Base-by-base conservation (phyloP, 2,888 invertebrate species). In the Caenorhabditis panamensis region DNA sequence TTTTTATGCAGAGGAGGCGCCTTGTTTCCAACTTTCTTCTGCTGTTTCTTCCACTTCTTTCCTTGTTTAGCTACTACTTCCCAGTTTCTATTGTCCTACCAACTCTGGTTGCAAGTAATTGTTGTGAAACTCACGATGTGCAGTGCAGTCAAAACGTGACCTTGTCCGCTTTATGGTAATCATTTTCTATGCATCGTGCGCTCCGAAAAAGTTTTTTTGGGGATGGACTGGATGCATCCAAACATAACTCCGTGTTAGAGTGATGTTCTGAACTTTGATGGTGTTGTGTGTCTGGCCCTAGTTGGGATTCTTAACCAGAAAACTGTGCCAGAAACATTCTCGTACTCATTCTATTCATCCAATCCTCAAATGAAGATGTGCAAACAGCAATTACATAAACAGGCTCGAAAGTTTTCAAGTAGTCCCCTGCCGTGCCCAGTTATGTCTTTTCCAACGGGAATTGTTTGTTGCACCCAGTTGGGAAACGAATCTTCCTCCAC, bases 331-430 rank as follows among this genome's bases (percentile, higher is more conserved):
- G n/a, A n/a, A n/a, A n/a, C n/a, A n/a, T n/a, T n/a, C n/a, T n/a
- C n/a, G n/a, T n/a, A n/a, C n/a, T n/a, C n/a, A n/a, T n/a, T n/a
- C n/a, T n/a, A 47, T 47, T 2, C 47, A 47, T 47, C 9, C 47
- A 3, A 28, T 31, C 36, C 31, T 28, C 28, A n/a, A 36, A 56
- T 31, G 20, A 56, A 26, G 61, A 58, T 53, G 59, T 59, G 59
- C 22, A 66, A 75, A 66, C 61, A 47, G 53, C 44, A 59, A 75
- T 66, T 61, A 75, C 73, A 73, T 73, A 66, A 75, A 75, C 54
- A 62, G 26, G 54, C 44, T 22, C 6, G 9, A 53, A 64, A 73
- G 72, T 66, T 75, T 75, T 75, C 75, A 75, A 75, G 75, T 75
- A 61, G 64, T 73, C 68, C 47, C 20, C 47, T 44, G 31, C 37